Evolutionary conservation across 2,113 vertebrate genomes (phyloP), one percentile per base, ranked within the genome.

Genomic region (Pituophis catenifer): DNA sequence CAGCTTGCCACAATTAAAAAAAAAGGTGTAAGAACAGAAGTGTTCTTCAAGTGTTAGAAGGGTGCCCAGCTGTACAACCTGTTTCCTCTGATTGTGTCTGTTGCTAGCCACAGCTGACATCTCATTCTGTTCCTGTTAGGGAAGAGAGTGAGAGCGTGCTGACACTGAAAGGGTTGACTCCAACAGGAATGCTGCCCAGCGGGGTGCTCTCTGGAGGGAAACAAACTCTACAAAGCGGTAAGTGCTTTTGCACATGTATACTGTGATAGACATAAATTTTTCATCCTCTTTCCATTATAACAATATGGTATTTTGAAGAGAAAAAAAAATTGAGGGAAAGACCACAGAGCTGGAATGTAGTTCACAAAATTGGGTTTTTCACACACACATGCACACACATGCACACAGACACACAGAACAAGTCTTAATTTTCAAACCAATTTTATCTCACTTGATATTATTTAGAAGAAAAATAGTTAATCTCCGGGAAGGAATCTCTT

Each of bases 121-220:
- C 86, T 88, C 62, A 0, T 9, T 54, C 93, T 87, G 91, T 89
- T 26, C 93, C 58, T 92, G 96, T 8, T 97, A 99, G 99, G 98
- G 99, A 99, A 98, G 99, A 99, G 97, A 99, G 99, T 95, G 99
- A 99, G 98, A 99, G 99, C 33, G 99, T 99, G 95, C 97, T 99
- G 97, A 99, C 99, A 0, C 98, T 99, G 98, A 99, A 99, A 96
- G 99, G 99, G 85, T 97, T 99, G 97, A 99, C 99, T 96, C 99
- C 99, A 0, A 99, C 99, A 15, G 99, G 99, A 96, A 99, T 99
- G 99, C 98, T 99, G 92, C 99, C 99, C 93, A 99, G 99, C 9
- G 99, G 99, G 33, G 99, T 99, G 86, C 98, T 99, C 92, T 99
- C 99, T 33, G 99, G 99, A 95, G 99, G 99, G 95, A 99, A 99